Conservation (phyloP, 2,888 invertebrate species). For the Calliphora vomitoria region DNA sequence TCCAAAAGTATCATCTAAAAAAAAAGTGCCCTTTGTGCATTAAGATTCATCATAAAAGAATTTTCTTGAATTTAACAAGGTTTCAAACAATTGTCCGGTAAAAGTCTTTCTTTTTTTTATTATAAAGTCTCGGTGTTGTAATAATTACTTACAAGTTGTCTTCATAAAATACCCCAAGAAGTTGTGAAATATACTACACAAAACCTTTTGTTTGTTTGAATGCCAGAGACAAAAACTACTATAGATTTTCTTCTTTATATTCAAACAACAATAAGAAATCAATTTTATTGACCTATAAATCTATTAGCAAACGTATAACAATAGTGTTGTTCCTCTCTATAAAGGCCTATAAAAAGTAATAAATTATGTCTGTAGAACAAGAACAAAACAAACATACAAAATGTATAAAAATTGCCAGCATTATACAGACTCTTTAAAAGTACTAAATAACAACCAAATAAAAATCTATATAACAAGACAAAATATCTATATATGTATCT, state of each 20-base stretch:
- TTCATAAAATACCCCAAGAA: neutral
- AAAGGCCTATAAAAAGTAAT: slow-evolving; percentile 56
- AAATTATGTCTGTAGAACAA: slow-evolving; percentile 53
- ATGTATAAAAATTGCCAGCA: slow-evolving; percentile 3
- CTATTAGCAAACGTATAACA: slow-evolving; percentile 66
- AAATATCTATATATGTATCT: neutral
- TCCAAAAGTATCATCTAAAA: neutral
- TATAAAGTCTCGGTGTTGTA: neutral
- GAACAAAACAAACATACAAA: slow-evolving; percentile 9
- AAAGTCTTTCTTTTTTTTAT: neutral
- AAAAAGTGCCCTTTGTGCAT: neutral
- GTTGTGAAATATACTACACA: neutral
- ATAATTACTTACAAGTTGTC: neutral
- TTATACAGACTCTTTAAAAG: neutral
- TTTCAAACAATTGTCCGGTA: neutral
- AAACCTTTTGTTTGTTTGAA: neutral
- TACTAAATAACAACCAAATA: neutral
- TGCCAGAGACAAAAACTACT: neutral
- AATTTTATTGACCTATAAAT: slow-evolving; percentile 74
- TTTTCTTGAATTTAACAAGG: neutral
- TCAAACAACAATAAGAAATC: slow-evolving; percentile 69
- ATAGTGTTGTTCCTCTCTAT: slow-evolving; percentile 11
- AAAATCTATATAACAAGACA: slow-evolving; percentile 6
- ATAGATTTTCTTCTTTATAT: neutral
- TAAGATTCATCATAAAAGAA: neutral